Conservation (phyloP, 2,888 invertebrate genomes). For the Scaptomyza caliginosa region DNA sequence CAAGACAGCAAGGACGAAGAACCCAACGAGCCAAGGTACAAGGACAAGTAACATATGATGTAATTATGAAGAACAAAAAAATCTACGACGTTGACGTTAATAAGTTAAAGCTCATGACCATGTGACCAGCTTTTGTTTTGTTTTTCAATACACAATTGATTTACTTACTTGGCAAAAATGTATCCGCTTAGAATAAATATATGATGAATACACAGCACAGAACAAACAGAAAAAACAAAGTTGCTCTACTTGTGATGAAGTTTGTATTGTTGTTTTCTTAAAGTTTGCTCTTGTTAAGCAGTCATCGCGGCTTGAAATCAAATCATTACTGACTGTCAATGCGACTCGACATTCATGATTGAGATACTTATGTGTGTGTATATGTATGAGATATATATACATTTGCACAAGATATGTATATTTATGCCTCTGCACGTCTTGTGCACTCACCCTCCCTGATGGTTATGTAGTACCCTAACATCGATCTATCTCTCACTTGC, state of each 20-base stretch:
- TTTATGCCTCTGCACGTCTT: slow-evolving; percentile 9
- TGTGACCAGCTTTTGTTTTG: slow-evolving; percentile 13
- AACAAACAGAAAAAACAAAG: slow-evolving; percentile 9
- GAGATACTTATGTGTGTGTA: slow-evolving; percentile 10
- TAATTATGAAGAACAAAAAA: slow-evolving; percentile 31
- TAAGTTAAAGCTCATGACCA: slow-evolving; percentile 17
- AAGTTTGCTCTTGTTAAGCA: slow-evolving; percentile 19
- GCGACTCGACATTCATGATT: slow-evolving; percentile 15
- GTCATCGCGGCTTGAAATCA: slow-evolving; percentile 35
- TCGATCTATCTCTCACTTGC: background rate
- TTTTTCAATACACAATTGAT: slow-evolving; percentile 31
- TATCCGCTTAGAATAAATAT: slow-evolving; percentile 34
- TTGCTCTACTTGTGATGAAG: slow-evolving; percentile 32
- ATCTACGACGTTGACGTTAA: slow-evolving; percentile 8
- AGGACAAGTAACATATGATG: slow-evolving; percentile 43
- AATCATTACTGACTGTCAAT: slow-evolving; percentile 39
- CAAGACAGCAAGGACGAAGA: slow-evolving; percentile 21
- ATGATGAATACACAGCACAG: slow-evolving; percentile 28
- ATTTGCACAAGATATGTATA: too few species aligned
- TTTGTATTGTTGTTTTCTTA: slow-evolving; percentile 27
- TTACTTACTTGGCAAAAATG: slow-evolving; percentile 38
- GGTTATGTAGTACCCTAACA: too few species aligned
- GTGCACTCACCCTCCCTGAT: slow-evolving; percentile 24
- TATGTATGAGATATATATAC: too few species aligned
- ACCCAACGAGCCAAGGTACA: slow-evolving; percentile 27